phyloP scores from a whole-genome alignment of 2,888 invertebrate genomes.

The Macrosiphum euphorbiae region DNA sequence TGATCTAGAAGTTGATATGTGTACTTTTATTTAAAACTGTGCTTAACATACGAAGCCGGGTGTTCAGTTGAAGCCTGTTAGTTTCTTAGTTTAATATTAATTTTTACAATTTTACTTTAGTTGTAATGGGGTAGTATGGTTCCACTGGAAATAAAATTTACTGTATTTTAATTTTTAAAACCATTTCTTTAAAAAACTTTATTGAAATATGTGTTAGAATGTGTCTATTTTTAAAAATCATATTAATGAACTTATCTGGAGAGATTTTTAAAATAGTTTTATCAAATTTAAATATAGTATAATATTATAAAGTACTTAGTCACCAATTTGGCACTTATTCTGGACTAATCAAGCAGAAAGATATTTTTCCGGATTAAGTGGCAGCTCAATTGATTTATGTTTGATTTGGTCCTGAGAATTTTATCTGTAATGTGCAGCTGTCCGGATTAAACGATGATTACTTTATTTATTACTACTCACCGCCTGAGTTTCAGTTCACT shows the following conservation, averaged over 20 bases:
- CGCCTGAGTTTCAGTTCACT: not conserved
- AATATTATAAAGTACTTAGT: no score
- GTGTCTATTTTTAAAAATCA: not conserved
- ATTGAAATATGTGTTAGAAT: not conserved
- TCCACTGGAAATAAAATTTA: not conserved
- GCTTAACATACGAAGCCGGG: no score
- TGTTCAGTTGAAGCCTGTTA: not conserved
- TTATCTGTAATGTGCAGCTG: not conserved
- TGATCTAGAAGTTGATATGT: not conserved
- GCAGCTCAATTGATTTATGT: not conserved
- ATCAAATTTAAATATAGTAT: not conserved
- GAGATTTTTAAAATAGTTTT: not conserved
- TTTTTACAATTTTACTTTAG: not conserved
- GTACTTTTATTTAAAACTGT: no score
- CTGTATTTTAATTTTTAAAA: not conserved
- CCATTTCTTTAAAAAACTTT: not conserved
- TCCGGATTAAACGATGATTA: not conserved
- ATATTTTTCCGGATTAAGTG: not conserved
- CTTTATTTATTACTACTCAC: not conserved
- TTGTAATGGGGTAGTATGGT: not conserved
- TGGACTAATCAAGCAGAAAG: not conserved
- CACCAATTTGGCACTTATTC: not conserved
- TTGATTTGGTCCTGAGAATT: not conserved
- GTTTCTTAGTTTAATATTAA: not conserved
- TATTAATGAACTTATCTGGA: not conserved